Evolutionary conservation across 2,113 vertebrate genomes (phyloP).

Genomic region (Sylvia atricapilla): DNA sequence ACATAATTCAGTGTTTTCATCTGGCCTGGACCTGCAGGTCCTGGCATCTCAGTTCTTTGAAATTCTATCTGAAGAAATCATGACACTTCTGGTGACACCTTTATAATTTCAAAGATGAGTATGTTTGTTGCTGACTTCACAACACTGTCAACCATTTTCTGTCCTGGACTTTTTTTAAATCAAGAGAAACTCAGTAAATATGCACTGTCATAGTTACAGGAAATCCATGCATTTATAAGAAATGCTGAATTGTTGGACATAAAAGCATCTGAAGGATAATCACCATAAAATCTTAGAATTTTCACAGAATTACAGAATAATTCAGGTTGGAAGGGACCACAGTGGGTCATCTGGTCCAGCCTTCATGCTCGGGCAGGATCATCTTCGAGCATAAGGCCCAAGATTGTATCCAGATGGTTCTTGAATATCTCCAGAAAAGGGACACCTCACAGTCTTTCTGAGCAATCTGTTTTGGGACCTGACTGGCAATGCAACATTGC

Average conservation of each 20-base stretch:
- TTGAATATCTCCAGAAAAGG: neutral
- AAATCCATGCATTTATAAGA: neutral
- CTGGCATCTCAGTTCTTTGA: neutral
- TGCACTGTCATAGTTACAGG: neutral
- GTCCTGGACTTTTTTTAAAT: neutral
- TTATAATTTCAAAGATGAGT: neutral
- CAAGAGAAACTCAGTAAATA: neutral
- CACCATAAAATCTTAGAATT: neutral
- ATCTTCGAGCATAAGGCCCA: neutral
- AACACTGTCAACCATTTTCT: neutral
- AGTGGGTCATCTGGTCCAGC: neutral
- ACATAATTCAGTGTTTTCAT: neutral
- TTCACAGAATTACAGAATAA: neutral
- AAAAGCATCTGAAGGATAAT: neutral
- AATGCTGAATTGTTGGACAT: neutral
- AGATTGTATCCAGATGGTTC: neutral
- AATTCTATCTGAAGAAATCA: neutral
- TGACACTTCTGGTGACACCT: neutral
- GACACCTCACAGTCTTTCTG: neutral
- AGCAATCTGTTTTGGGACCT: neutral
- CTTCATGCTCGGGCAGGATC: neutral
- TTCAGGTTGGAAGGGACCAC: neutral
- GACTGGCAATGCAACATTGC: neutral
- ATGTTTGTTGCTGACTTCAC: neutral
- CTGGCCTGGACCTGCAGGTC: neutral